Evolutionary conservation across 2,888 invertebrate genomes (phyloP).

Genomic region (Acronicta alni): DNA sequence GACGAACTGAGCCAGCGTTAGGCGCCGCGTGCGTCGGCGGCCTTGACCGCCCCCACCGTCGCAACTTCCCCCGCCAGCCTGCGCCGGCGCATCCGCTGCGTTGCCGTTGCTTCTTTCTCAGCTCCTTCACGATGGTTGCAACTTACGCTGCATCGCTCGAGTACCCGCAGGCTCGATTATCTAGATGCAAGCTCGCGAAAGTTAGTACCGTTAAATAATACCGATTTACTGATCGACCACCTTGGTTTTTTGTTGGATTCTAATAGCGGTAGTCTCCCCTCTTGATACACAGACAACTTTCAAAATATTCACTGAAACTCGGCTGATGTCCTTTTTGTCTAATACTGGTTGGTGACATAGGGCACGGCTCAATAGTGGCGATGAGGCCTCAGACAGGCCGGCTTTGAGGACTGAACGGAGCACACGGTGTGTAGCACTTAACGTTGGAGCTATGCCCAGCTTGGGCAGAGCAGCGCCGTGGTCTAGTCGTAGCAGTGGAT

Average conservation of each 20-base stretch:
- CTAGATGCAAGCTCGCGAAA: conserved; percentile 25
- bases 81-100: conserved; percentile 20
- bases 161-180: not conserved
- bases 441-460: no score
- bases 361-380: not conserved
- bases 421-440: no score
- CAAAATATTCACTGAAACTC: conserved; percentile 5
- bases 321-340: not conserved
- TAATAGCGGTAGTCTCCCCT: conserved; percentile 42
- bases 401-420: no score
- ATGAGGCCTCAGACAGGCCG: no score
- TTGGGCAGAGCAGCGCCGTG: no score
- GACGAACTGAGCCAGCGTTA: conserved; percentile 56
- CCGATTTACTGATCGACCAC: conserved; percentile 6
- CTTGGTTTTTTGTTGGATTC: conserved; percentile 37
- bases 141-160: conserved; percentile 1
- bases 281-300: conserved; percentile 3
- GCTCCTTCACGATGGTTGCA: conserved; percentile 3
- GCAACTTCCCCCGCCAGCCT: conserved; percentile 25
- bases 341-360: not conserved
- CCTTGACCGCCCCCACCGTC: conserved; percentile 76
- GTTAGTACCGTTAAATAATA: conserved; percentile 49
- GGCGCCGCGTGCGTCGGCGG: conserved; percentile 76
- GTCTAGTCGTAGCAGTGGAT: no score
- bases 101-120: conserved; percentile 32